A percentile compares a stretch with the other conserved stretches of the same genome.
Conservation (phyloP, 2,888 invertebrate genomes). For the Venusia cambrica region DNA sequence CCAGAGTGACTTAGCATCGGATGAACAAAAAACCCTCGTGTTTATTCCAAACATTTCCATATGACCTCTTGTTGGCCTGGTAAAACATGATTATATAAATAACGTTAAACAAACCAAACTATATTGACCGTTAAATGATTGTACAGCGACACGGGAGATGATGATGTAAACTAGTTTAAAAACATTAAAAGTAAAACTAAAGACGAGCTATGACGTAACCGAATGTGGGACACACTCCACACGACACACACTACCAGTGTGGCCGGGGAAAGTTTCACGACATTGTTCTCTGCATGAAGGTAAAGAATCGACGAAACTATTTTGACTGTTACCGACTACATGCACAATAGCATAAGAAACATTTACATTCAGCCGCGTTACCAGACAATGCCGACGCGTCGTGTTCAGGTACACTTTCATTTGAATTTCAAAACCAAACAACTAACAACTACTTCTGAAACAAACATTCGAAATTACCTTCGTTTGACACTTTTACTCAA, state of each 20-base stretch:
- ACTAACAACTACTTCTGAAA: no score
- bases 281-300: slow-evolving; percentile 42
- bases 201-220: slow-evolving; percentile 39
- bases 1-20: no score
- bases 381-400: slow-evolving; percentile 3
- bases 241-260: slow-evolving; percentile 8
- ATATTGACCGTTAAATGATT: slow-evolving; percentile 6
- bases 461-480: no score
- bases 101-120: slow-evolving; percentile 2
- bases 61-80: no score
- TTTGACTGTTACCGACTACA: slow-evolving; percentile 18
- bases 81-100: no score
- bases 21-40: no score
- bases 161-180: slow-evolving; percentile 4
- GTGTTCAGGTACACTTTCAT: not conserved
- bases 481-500: no score
- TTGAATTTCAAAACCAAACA: not conserved
- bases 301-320: slow-evolving; percentile 21
- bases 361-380: slow-evolving; percentile 7
- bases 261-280: slow-evolving; percentile 48
- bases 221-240: slow-evolving; percentile 44
- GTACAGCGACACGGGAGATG: no score
- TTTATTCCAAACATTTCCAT: no score
- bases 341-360: slow-evolving; percentile 12
- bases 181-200: slow-evolving; percentile 30